A percentile compares a stretch with the other conserved stretches of the same genome.
phyloP scores from a whole-genome alignment of 2,888 invertebrate species.

The Ormia ochracea region DNA sequence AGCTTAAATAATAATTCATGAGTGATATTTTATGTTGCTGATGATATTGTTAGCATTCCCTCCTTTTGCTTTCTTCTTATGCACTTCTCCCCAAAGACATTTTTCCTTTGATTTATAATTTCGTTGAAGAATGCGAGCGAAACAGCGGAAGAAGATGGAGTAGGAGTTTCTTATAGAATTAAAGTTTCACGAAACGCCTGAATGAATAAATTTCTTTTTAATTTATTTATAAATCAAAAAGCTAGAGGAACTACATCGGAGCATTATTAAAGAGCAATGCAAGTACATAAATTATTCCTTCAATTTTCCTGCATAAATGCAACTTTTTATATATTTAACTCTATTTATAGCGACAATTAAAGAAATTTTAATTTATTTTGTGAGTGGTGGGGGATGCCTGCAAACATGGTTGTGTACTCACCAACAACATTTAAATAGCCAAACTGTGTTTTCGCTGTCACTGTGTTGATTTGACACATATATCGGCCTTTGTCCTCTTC shows the following conservation, averaged over 20 bases:
- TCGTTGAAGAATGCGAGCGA: background rate
- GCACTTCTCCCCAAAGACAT: slow-evolving; percentile 26
- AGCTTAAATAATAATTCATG: slow-evolving; percentile 32
- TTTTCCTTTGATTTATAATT: slow-evolving; percentile 44
- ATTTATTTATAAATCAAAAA: slow-evolving; percentile 40
- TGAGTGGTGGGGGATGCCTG: background rate
- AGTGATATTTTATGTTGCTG: slow-evolving; percentile 11
- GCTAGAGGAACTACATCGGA: slow-evolving; percentile 1
- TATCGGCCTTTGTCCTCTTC: slow-evolving; percentile 94
- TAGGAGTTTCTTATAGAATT: background rate
- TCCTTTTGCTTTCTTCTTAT: background rate
- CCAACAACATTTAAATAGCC: slow-evolving; percentile 95
- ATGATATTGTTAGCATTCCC: background rate
- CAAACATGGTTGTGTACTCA: slow-evolving; percentile 77
- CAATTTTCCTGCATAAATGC: background rate
- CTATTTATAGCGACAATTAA: slow-evolving; percentile 1
- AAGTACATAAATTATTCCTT: background rate
- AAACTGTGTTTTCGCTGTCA: slow-evolving; percentile 93
- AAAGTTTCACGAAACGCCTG: slow-evolving; percentile 9
- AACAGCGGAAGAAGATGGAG: background rate
- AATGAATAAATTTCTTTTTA: slow-evolving; percentile 54
- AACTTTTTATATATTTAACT: background rate
- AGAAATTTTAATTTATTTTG: background rate
- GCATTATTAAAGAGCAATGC: too few species aligned
- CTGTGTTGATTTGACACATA: slow-evolving; percentile 96